These are phyloP conservation scores for Helarctos malayanus DNA, from an alignment of 2,797 vertebrate genomes.

Conservation along the genomic window DNA sequence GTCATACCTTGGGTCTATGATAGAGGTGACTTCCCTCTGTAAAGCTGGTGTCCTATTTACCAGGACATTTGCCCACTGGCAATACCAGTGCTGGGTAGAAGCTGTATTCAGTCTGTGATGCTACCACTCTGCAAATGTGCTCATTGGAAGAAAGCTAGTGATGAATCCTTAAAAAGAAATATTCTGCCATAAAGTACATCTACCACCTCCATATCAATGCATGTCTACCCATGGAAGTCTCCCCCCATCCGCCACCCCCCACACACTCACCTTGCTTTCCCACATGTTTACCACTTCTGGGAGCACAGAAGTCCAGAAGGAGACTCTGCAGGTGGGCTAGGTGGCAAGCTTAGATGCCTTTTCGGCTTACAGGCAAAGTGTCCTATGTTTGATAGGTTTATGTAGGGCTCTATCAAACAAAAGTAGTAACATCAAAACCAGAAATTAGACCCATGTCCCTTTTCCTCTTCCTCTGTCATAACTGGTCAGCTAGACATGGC, in stretches of 20 bases:
- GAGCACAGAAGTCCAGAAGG: neutral
- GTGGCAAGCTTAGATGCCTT: neutral
- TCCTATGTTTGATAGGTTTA: neutral
- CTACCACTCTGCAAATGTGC: neutral
- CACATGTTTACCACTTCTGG: neutral
- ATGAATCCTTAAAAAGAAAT: neutral
- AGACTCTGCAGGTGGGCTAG: neutral
- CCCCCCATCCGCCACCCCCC: neutral
- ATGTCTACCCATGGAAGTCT: neutral
- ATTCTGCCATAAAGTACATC: neutral
- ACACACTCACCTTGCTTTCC: neutral
- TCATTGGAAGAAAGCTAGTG: neutral
- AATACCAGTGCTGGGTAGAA: neutral
- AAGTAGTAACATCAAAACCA: neutral
- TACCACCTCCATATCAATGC: no score
- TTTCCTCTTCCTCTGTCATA: neutral
- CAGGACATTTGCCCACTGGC: neutral
- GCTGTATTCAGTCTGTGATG: neutral
- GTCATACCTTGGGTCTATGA: neutral
- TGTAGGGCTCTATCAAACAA: neutral
- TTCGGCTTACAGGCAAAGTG: neutral
- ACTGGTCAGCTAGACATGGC: neutral
- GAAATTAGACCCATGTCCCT: neutral
- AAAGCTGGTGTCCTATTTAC: neutral
- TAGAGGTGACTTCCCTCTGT: neutral